Base-by-base conservation (phyloP, 2,888 invertebrate genomes). In the Oscheius sp. region DNA sequence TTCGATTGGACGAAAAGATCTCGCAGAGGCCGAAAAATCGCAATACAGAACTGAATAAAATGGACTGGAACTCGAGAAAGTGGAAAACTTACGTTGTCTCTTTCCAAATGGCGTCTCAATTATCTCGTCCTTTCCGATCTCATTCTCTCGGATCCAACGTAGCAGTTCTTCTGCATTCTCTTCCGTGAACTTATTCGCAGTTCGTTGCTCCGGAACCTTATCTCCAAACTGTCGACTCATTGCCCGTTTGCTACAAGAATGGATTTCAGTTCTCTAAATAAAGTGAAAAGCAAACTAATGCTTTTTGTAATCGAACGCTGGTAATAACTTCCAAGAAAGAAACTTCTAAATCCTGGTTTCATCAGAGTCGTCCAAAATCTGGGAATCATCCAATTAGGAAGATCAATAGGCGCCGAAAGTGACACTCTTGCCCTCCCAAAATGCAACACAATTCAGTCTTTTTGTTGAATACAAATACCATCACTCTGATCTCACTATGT, bases 21-120 rank as follows among this genome's bases (percentile, higher is more conserved):
- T 73, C 10, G 82, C 84, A 35, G 83, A 82, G 4, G 84, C 84
- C 5, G 84, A 78, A 63, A 83, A 84, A 68, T 84, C 84, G 53
- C 83, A 80, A 66, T 84, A 84, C 7, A 74, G 65, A 9, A 84
- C 83, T 82, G 73, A 53, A 82, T 66, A 51, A 53, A 7, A 50
- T 10, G 29, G 32, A 60, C 4, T 4, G 37, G 50, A 68, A 21
- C 21, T 21, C 21, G 21, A 21, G 21, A 21, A 21, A 29, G 42
- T 47, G 21, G 53, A 48, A 35, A 37, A 48, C 74, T 10, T 7
- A 80, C 80, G 71, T 65, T 76, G 60, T 51, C 81, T 74, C n/a
- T 70, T 66, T 47, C 81, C 81, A 32, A 77, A 81, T 1, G 81
- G 68, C 2, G 81, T 79, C 11, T 79, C 72, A 59, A 80, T 73